Base-by-base conservation (phyloP, 2,113 vertebrate species). In the Ochotona princeps region DNA sequence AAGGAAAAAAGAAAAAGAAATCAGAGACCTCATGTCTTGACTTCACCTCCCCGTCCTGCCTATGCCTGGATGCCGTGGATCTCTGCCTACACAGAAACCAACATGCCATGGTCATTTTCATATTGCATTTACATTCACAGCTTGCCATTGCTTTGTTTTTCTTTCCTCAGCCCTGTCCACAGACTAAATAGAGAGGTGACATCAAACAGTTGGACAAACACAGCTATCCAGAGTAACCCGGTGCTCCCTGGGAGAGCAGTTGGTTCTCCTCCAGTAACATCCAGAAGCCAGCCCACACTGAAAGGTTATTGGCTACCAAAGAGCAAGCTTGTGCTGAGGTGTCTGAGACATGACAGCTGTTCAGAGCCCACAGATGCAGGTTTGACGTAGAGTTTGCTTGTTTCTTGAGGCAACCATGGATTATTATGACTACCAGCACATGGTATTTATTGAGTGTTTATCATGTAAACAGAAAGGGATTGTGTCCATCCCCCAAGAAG, bases 131-230 rank as follows among this genome's bases (percentile, higher is more conserved):
- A 86, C 72, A 84, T 60, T 93, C 73, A 72, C 49, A 82, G 61
- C 32, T 83, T 67, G 57, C 69, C 86, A 83, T 65, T 83, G 84
- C 80, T 44, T 78, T 79, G 69, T 85, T 90, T 69, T 60, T 90
- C 85, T 93, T 54, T 75, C 11, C 73, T 91, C 47, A 83, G 78
- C 25, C 65, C 21, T 25, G 49, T 65, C 65, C 54, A 0, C 74
- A 94, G 94, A 95, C 96, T 97, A 97, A 96, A 95, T 95, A 92
- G 88, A 94, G 94, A 94, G n/a, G 76, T 98, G 97, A 98, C 94
- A 96, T 98, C 97, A 98, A 97, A 88, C 88, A 78, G 80, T 95
- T 91, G 23, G 78, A 91, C 84, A 91, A 70, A 84, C 83, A 76
- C 95, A 96, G 91, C 70, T 96, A 96, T 94, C 73, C 11, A 26